Percentiles rank a stretch among this genome's conserved stretches.
Evolutionary conservation across 2,888 invertebrate species (phyloP).

Genomic region (Piscicola geometra): DNA sequence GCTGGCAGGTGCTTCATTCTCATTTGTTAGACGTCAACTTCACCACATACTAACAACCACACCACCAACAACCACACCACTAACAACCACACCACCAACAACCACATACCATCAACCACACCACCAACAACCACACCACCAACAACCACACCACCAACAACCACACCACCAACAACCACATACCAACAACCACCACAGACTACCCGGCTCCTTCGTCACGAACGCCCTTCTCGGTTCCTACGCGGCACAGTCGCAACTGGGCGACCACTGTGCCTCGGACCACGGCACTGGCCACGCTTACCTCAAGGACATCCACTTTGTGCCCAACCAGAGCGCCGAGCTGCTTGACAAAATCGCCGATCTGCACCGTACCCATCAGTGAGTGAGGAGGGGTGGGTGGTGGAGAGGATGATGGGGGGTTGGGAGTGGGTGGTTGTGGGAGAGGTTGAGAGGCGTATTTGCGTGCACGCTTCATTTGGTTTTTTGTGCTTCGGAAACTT

Average conservation of each 20-base stretch:
- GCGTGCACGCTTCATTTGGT: no score
- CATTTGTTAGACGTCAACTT: no score
- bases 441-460: neutral
- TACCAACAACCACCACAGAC: constrained; percentile 61
- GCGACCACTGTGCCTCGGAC: constrained; percentile 74
- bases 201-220: constrained; percentile 94
- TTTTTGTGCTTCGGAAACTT: no score
- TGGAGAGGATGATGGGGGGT: neutral
- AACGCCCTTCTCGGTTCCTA: constrained; percentile 89
- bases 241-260: constrained; percentile 89
- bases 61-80: no score
- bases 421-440: neutral
- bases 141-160: neutral
- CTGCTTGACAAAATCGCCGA: constrained; percentile 90
- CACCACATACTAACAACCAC: no score
- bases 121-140: neutral
- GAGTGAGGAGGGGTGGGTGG: neutral
- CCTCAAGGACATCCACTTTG: constrained; percentile 84
- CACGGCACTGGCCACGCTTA: constrained; percentile 66
- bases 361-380: constrained; percentile 76
- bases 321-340: constrained; percentile 83
- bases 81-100: no score
- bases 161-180: neutral
- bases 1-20: constrained; percentile 62
- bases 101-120: neutral